phyloP scores from a whole-genome alignment of 1,140 invertebrate species.

The Notospermus geniculatus region DNA sequence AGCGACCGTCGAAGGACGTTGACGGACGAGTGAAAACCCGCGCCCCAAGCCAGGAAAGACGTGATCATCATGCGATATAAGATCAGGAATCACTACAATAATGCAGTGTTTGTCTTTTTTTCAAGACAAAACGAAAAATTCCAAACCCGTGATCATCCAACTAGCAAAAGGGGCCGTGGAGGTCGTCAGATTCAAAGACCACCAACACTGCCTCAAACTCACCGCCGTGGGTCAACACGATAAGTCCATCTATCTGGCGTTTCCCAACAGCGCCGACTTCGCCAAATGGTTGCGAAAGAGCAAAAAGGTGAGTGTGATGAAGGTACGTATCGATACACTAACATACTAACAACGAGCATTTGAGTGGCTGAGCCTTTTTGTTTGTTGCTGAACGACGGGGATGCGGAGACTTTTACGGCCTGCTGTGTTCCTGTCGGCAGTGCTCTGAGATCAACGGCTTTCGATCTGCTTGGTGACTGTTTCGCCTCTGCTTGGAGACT shows the following conservation, averaged over 20 bases:
- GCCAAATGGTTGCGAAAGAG: conserved; percentile 48
- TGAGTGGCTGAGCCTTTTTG: no score
- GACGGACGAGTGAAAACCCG: no score
- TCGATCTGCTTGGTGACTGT: no score
- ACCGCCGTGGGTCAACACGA: conserved; percentile 46
- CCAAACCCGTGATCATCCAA: conserved; percentile 45
- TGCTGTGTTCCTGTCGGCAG: no score
- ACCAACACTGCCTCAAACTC: conserved; percentile 45
- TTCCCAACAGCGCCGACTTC: conserved; percentile 39
- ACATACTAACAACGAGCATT: no score
- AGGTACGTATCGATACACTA: conserved; percentile 5
- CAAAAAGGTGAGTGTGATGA: conserved; percentile 43
- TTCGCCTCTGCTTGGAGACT: no score
- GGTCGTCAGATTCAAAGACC: conserved; percentile 48
- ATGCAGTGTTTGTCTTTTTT: conserved; percentile 7
- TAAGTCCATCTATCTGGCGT: conserved; percentile 49
- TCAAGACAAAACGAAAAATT: conserved; percentile 44
- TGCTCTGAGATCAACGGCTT: no score
- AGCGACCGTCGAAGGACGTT: no score
- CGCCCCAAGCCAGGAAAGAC: no score
- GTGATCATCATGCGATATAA: no score
- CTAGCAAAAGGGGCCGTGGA: conserved; percentile 52
- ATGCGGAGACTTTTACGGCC: no score
- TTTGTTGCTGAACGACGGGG: no score
- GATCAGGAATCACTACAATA: background rate